Evolutionary conservation across 2,113 vertebrate species (phyloP), one percentile per base, ranked within the genome.

Genomic region (Tichodroma muraria): DNA sequence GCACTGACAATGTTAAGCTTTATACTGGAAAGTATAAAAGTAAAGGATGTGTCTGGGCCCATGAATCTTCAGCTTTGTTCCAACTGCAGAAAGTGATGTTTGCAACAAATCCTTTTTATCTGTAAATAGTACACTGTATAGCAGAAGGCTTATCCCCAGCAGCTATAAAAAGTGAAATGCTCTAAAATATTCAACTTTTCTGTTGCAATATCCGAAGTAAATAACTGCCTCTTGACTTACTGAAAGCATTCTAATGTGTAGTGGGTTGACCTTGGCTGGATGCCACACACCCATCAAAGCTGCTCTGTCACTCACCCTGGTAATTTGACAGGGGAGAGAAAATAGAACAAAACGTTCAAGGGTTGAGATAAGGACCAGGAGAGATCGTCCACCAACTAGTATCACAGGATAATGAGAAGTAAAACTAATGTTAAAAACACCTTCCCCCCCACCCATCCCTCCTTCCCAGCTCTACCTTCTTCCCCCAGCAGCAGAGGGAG

Each of bases 401-500:
- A 20, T 61, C 30, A 31, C 9, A 25, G 53, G 9, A 18, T 68
- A 35, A 59, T 42, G 22, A 50, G 27, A 65, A 65, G 31, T 37
- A 33, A 44, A 88, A 33, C 18, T 40, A 66, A 12, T 38, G 23
- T 65, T 66, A 16, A 33, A 28, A 80, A 66, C 22, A 23, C 33
- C 9, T 68, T 45, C 4, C 3, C 15, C 15, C 5, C 28, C 13
- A 45, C n/a, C 23, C 3, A 1, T 30, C 5, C 13, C 28, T 59
- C 19, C 38, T 59, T 66, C 13, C 53, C 28, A 88, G 9, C 44
- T 52, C 33, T 24, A 14, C 23, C 6, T 73, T 15, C 27, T 52
- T 6, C 33, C 14, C 54, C 4, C 45, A 33, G 27, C 2, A 1
- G 15, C 0, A 0, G 33, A 14, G 38, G n/a, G 28, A 45, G 13